A percentile compares a stretch with the other conserved stretches of the same genome.
phyloP scores from a whole-genome alignment of 2,797 vertebrate genomes.

The Phataginus tricuspis region DNA sequence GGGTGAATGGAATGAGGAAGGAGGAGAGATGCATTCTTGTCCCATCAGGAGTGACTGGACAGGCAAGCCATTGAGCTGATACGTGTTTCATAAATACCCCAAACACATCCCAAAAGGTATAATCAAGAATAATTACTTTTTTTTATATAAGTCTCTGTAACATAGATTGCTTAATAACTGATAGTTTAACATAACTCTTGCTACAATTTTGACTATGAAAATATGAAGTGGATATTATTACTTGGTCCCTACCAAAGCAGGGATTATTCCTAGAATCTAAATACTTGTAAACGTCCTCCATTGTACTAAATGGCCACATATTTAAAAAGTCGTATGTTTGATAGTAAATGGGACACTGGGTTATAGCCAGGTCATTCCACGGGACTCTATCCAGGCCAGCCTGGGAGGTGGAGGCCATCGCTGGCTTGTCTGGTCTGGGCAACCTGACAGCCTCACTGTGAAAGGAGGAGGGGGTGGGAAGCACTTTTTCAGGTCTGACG shows the following conservation, averaged over 20 bases:
- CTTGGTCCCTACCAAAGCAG: neutral
- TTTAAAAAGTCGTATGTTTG: neutral
- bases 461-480: neutral
- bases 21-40: neutral
- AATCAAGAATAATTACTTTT: neutral
- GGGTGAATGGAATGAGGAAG: neutral
- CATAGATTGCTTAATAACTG: neutral
- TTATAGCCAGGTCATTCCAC: neutral
- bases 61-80: neutral
- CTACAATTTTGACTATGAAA: neutral
- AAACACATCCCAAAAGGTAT: neutral
- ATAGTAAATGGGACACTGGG: neutral
- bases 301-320: neutral
- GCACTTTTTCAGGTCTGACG: neutral
- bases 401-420: fast-evolving
- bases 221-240: neutral
- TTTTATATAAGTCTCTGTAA: neutral
- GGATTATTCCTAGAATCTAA: neutral
- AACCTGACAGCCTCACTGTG: neutral
- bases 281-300: neutral
- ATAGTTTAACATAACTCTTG: neutral
- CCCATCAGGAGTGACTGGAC: neutral
- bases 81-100: neutral
- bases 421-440: neutral
- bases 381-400: neutral